These are phyloP conservation scores for Merodon equestris DNA, from an alignment of 2,888 invertebrate genomes.

Conservation along the genomic window DNA sequence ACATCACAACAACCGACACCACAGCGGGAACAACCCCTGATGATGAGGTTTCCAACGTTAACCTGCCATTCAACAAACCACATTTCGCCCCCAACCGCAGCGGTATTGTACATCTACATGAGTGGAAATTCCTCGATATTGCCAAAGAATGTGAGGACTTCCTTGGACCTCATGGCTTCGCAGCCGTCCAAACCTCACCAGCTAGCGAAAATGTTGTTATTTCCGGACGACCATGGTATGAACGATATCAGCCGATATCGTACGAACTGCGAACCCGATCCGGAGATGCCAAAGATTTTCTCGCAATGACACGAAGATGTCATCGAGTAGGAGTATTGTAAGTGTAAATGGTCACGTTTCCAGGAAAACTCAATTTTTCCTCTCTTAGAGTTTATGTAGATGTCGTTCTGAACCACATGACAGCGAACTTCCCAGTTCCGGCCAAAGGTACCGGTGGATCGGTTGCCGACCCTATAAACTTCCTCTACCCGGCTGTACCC, in stretches of 20 bases:
- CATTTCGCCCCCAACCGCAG: constrained; percentile 72
- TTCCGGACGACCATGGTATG: constrained; percentile 86
- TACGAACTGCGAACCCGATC: constrained; percentile 86
- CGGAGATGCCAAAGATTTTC: constrained; percentile 85
- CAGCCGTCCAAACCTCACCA: constrained; percentile 79
- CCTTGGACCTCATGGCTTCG: constrained; percentile 84
- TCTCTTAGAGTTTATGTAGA: constrained; percentile 84
- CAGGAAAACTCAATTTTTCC: too few species aligned
- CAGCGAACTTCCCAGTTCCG: constrained; percentile 58
- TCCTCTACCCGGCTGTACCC: constrained; percentile 81
- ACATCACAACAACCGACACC: background rate
- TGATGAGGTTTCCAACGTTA: constrained; percentile 10
- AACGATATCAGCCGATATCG: constrained; percentile 90
- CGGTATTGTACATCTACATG: constrained; percentile 83
- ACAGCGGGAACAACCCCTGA: constrained; percentile 1
- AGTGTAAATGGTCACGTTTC: background rate
- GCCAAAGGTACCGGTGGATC: constrained; percentile 73
- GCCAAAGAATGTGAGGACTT: constrained; percentile 86
- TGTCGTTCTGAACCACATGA: constrained; percentile 88
- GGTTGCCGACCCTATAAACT: constrained; percentile 79
- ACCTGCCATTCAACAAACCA: constrained; percentile 51
- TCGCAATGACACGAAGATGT: constrained; percentile 86
- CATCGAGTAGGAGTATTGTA: constrained; percentile 84
- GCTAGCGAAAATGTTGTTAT: constrained; percentile 46
- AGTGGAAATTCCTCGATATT: constrained; percentile 87